These are phyloP conservation scores for Schlechtendalia chinensis DNA, from an alignment of 1,140 invertebrate genomes.

Conservation along the genomic window DNA sequence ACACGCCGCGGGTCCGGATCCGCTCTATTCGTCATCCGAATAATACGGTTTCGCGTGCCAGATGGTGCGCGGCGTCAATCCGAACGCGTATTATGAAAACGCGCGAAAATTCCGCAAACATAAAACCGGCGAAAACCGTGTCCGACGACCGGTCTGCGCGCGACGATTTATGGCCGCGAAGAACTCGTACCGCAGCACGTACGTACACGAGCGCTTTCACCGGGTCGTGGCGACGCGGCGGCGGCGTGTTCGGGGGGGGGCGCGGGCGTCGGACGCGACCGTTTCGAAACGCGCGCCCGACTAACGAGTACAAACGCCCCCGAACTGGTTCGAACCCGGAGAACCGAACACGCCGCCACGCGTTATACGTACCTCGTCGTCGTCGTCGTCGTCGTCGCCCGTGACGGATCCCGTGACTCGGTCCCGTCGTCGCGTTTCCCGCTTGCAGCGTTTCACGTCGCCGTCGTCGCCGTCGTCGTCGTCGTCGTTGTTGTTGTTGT, in stretches of 20 bases:
- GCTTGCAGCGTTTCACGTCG: constrained; percentile 9
- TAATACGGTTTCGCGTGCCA: not conserved
- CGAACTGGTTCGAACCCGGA: too few relatives aligned
- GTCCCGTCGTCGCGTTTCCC: too few relatives aligned
- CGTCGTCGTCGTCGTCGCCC: constrained; percentile 26
- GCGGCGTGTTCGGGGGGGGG: not conserved
- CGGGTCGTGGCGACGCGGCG: not conserved
- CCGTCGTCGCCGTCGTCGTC: constrained; percentile 7
- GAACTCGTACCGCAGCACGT: too few relatives aligned
- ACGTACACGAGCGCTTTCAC: constrained; percentile 3
- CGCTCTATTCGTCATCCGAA: not conserved
- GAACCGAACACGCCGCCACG: too few relatives aligned
- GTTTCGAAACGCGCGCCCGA: too few relatives aligned
- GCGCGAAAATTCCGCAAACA: not conserved
- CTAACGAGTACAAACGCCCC: too few relatives aligned
- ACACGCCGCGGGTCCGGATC: too few relatives aligned
- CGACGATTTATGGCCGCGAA: not conserved
- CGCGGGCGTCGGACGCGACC: not conserved
- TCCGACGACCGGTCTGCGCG: not conserved
- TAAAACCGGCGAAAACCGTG: not conserved
- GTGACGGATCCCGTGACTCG: too few relatives aligned
- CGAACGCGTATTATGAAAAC: not conserved
- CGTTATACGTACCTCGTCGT: constrained; percentile 38
- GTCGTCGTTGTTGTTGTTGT: constrained; percentile 8
- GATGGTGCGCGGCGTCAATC: not conserved